A percentile compares a stretch with the other conserved stretches of the same genome.
Conservation (phyloP, 2,113 vertebrate genomes). For the Phodopus roborovskii region DNA sequence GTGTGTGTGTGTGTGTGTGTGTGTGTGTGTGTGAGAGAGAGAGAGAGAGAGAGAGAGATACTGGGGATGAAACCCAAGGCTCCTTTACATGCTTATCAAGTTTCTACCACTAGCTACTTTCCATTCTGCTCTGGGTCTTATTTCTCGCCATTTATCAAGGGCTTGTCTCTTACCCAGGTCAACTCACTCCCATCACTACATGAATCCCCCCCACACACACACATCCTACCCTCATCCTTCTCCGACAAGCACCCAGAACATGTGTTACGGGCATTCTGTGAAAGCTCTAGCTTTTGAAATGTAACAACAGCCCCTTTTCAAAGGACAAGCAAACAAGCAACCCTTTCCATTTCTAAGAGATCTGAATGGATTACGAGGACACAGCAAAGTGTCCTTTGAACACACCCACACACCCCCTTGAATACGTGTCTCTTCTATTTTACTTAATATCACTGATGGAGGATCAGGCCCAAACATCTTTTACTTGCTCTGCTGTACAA, state of each 20-base stretch:
- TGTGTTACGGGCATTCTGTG: background rate
- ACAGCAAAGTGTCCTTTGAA: background rate
- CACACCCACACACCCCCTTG: background rate
- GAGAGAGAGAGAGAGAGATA: too few relatives aligned
- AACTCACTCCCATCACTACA: background rate
- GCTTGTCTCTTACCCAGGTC: background rate
- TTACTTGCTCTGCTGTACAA: background rate
- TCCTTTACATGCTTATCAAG: background rate
- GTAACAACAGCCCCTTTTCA: background rate
- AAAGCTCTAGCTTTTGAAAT: background rate
- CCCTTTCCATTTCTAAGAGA: background rate
- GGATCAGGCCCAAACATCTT: too few relatives aligned
- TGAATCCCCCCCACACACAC: background rate
- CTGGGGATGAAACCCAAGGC: background rate
- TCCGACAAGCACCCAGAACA: background rate
- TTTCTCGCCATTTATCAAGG: background rate
- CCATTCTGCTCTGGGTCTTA: background rate
- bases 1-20: too few relatives aligned
- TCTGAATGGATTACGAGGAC: background rate
- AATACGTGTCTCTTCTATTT: background rate
- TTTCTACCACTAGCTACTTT: background rate
- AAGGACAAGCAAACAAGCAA: background rate
- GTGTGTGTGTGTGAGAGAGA: too few relatives aligned
- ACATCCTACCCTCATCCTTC: background rate
- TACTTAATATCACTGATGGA: background rate